Evolutionary conservation across 2,888 invertebrate species (phyloP), one percentile per base, ranked within the genome.

Genomic region (Agrotis clavis): DNA sequence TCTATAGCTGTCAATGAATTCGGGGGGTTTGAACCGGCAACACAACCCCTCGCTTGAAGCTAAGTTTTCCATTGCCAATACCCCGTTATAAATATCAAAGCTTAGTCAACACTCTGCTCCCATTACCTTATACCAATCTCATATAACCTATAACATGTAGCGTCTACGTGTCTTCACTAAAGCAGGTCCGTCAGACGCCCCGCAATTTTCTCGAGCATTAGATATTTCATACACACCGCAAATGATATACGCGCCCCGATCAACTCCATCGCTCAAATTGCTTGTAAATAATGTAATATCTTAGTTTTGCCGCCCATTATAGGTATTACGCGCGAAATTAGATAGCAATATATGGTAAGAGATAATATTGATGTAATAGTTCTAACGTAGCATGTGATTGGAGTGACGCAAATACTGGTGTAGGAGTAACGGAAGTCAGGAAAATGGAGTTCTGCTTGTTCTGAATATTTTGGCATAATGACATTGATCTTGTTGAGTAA

Each of bases 221-320:
- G 62, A 76, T 72, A 74, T 75, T 82, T 67, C 83, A 73, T 61
- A 78, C 70, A 67, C 66, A 83, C 85, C 84, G 70, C 83, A 83
- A 78, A 84, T 81, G 70, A 81, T 78, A 81, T 78, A 71, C 72
- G 71, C 61, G 57, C 57, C 63, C 77, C 84, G 71, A 71, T 66
- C 67, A 67, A 81, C 75, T 72, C 64, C 67, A 77, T 61, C 59
- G 71, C 54, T 71, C 72, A 79, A 82, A 86, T 85, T 76, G 84
- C 81, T 75, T 71, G 74, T 77, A 80, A 82, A 80, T 80, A 80
- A 80, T 78, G 82, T 81, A 74, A 80, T 76, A 72, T 78, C 62
- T 65, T 60, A 69, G 81, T 78, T 84, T 73, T 77, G 64, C 66
- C 71, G 71, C 51, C 66, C 72, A 76, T 79, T 83, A 85, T 71